Conservation (phyloP, 2,797 vertebrate species). For the Enteromius treurensis region DNA sequence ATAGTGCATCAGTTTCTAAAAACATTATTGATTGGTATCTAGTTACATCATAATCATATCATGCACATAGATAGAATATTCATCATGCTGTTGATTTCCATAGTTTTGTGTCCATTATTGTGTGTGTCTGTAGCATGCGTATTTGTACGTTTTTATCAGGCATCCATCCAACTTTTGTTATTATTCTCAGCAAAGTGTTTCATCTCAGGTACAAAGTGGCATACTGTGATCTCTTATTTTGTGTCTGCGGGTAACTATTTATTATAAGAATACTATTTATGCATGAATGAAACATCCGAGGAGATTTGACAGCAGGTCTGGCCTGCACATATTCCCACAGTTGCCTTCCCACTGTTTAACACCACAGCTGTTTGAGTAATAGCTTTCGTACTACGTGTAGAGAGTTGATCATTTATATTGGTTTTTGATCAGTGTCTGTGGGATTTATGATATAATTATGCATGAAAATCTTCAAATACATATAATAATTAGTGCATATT, state of each 20-base stretch:
- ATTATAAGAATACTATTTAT: conserved; percentile 8
- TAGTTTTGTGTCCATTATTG: conserved; percentile 66
- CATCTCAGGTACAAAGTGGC: conserved; percentile 78
- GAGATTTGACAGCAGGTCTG: neutral
- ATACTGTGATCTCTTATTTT: conserved; percentile 60
- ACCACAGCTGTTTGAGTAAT: conserved; percentile 11
- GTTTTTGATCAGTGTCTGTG: conserved; percentile 1
- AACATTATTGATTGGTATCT: neutral
- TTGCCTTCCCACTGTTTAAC: conserved; percentile 4
- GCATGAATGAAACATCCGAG: conserved; percentile 1
- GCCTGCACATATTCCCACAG: neutral
- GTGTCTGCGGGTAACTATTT: conserved; percentile 16
- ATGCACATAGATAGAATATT: conserved; percentile 4
- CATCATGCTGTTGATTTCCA: conserved; percentile 50
- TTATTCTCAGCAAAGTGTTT: conserved; percentile 73
- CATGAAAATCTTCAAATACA: conserved; percentile 40
- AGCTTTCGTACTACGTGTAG: conserved; percentile 11
- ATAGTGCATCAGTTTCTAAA: neutral
- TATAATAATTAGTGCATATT: conserved; percentile 60
- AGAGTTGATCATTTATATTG: neutral
- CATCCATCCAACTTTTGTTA: conserved; percentile 81
- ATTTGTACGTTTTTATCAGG: conserved; percentile 67
- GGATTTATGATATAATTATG: conserved; percentile 31
- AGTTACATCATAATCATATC: too few relatives aligned
- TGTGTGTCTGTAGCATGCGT: conserved; percentile 62